Conservation (phyloP, 2,888 invertebrate species). For the Xanthia togata region DNA sequence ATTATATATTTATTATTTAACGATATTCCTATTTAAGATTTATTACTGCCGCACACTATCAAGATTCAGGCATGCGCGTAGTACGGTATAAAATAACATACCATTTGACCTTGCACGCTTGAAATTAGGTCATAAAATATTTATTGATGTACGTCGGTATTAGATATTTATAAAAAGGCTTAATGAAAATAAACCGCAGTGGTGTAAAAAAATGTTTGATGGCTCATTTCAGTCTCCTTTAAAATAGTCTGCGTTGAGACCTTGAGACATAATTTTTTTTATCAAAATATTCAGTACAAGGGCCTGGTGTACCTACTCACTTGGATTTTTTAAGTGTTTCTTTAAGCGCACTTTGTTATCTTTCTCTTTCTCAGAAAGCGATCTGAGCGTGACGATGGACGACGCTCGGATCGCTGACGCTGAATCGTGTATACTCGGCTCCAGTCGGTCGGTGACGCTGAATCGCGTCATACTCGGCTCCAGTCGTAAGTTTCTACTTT, state of each 20-base stretch:
- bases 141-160: conserved; percentile 42
- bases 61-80: conserved; percentile 30
- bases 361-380: no score
- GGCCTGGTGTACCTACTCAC: neutral
- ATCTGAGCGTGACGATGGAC: no score
- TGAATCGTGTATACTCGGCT: neutral
- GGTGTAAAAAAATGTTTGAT: conserved; percentile 18
- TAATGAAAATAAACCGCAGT: conserved; percentile 34
- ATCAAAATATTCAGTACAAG: conserved; percentile 6
- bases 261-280: neutral
- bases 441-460: neutral
- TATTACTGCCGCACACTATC: conserved; percentile 35
- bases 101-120: conserved; percentile 48
- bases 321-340: neutral
- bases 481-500: neutral
- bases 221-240: conserved; percentile 7
- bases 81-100: conserved; percentile 36
- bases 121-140: conserved; percentile 52
- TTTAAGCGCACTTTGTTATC: neutral
- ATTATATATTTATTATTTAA: conserved; percentile 31
- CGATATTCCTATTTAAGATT: conserved; percentile 40
- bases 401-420: neutral
- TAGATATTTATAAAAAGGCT: conserved; percentile 46
- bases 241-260: neutral
- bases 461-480: neutral